Evolutionary conservation across 2,888 invertebrate species (phyloP).

Genomic region (Synanthedon vespiformis): DNA sequence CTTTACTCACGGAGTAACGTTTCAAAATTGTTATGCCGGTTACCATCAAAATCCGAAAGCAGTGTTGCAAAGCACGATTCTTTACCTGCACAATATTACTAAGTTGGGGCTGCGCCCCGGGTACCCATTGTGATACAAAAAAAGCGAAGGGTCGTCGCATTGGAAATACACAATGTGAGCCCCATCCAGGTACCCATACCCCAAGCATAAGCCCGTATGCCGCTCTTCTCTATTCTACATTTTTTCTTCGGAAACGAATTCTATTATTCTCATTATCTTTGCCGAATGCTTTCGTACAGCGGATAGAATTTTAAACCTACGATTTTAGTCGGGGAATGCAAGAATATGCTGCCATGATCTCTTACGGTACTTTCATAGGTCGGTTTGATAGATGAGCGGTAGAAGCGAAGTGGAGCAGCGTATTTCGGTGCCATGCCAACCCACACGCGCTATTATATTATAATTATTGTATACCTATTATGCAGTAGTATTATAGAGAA

Average conservation of each 20-base stretch:
- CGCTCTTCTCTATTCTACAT: constrained; percentile 4
- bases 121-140: constrained; percentile 54
- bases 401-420: constrained; percentile 15
- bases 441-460: constrained; percentile 12
- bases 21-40: constrained; percentile 7
- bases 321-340: too few species aligned
- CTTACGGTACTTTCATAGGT: constrained; percentile 52
- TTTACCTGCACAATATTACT: constrained; percentile 47
- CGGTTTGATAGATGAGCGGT: constrained; percentile 10
- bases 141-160: constrained; percentile 53
- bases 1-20: constrained; percentile 1
- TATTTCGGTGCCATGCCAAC: constrained; percentile 17
- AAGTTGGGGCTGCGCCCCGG: constrained; percentile 43
- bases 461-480: too few species aligned
- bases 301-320: too few species aligned
- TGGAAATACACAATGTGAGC: constrained; percentile 30
- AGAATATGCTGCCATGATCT: constrained; percentile 1
- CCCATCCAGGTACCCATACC: constrained; percentile 25
- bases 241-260: not conserved
- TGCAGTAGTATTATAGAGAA: too few species aligned
- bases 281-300: too few species aligned
- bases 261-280: too few species aligned
- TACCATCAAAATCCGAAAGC: constrained; percentile 32
- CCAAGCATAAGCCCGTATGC: constrained; percentile 19
- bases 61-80: constrained; percentile 32